A percentile compares a stretch with the other conserved stretches of the same genome.
Conservation (phyloP, 2,797 vertebrate species). For the Gymnothorax javanicus region DNA sequence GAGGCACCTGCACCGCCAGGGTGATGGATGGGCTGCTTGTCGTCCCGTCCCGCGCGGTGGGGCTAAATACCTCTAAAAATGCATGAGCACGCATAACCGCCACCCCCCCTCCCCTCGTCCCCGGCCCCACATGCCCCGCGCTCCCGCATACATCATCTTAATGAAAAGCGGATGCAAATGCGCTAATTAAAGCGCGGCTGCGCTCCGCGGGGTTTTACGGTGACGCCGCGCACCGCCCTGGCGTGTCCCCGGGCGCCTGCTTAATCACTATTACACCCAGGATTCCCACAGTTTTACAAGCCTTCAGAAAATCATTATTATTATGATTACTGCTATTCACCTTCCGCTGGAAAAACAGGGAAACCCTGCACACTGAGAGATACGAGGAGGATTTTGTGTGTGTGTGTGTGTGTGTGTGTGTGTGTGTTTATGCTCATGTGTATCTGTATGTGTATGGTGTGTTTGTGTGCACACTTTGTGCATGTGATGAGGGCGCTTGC, state of each 20-base stretch:
- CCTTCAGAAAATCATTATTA: constrained; percentile 18
- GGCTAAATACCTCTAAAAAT: constrained; percentile 64
- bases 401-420: constrained; percentile 6
- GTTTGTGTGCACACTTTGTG: no score
- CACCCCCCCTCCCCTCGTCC: constrained; percentile 8
- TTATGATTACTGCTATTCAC: constrained; percentile 37
- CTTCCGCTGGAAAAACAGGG: constrained; percentile 14
- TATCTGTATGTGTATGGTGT: no score
- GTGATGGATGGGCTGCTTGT: constrained; percentile 56
- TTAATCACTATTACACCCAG: constrained; percentile 38
- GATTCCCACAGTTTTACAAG: constrained; percentile 43
- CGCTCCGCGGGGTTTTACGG: constrained; percentile 50
- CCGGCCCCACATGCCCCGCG: constrained; percentile 45
- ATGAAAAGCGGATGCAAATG: constrained; percentile 93
- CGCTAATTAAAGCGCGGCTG: constrained; percentile 83
- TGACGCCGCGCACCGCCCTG: constrained; percentile 61
- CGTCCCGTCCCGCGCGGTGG: constrained; percentile 33
- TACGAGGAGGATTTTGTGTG: neutral
- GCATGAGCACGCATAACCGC: constrained; percentile 53
- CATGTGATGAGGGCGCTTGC: no score
- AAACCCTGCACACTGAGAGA: neutral
- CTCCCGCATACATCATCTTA: constrained; percentile 82
- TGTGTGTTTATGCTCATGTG: neutral
- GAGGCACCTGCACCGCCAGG: constrained; percentile 38
- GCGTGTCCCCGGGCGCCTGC: constrained; percentile 54